These are phyloP conservation scores for Homarus americanus DNA, from an alignment of 1,140 invertebrate species.

Conservation along the genomic window DNA sequence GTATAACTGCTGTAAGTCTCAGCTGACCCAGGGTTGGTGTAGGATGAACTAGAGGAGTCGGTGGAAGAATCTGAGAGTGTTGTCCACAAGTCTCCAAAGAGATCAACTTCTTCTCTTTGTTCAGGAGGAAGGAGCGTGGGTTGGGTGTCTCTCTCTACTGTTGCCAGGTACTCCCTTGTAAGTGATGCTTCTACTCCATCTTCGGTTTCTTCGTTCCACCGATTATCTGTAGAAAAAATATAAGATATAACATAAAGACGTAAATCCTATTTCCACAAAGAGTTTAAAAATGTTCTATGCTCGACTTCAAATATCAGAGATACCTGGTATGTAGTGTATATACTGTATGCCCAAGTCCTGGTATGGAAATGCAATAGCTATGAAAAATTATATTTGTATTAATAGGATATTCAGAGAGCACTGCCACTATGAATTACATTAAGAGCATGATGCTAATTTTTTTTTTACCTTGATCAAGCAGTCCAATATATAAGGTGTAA, in stretches of 20 bases:
- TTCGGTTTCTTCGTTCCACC: neutral
- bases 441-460: no score
- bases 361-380: no score
- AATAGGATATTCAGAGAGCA: no score
- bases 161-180: neutral
- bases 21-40: neutral
- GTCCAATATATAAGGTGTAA: no score
- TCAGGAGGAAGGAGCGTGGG: constrained; percentile 30
- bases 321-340: no score
- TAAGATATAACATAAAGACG: neutral
- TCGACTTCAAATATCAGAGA: no score
- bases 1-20: constrained; percentile 11
- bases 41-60: neutral
- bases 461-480: no score
- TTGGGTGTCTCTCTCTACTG: neutral
- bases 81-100: constrained; percentile 7
- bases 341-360: no score
- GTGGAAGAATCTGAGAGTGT: constrained; percentile 26
- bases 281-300: no score
- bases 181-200: neutral
- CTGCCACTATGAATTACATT: no score
- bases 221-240: neutral
- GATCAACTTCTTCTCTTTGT: neutral
- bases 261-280: no score
- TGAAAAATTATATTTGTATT: no score